Percentiles rank a stretch among this genome's conserved stretches.
Conservation (phyloP, 2,797 vertebrate genomes). For the Xyrichtys novacula region DNA sequence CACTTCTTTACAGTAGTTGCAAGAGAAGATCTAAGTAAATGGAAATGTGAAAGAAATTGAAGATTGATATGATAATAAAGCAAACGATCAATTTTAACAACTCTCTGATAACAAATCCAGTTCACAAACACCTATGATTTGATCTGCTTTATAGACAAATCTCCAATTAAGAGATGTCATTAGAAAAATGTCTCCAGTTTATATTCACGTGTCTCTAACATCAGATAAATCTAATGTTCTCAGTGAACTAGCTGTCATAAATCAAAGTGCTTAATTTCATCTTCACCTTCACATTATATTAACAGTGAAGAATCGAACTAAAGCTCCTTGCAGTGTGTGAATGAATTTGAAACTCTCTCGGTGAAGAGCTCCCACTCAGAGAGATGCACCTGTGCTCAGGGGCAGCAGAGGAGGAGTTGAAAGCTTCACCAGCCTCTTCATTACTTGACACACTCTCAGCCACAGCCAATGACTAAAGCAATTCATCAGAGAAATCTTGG, state of each 20-base stretch:
- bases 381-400: slow-evolving; percentile 55
- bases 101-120: no score
- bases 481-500: slow-evolving; percentile 58
- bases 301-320: slow-evolving; percentile 11
- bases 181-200: no score
- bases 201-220: no score
- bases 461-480: slow-evolving; percentile 53
- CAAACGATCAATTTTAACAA: no score
- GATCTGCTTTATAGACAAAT: no score
- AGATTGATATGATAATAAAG: no score
- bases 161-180: no score
- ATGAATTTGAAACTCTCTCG: slow-evolving; percentile 58
- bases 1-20: no score
- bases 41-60: no score
- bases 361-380: slow-evolving; percentile 60
- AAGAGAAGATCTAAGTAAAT: no score
- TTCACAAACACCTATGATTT: no score
- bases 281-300: slow-evolving; percentile 17
- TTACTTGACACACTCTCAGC: slow-evolving; percentile 62
- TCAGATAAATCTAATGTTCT: neutral
- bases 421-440: slow-evolving; percentile 59
- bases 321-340: slow-evolving; percentile 49
- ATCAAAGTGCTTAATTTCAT: slow-evolving; percentile 17
- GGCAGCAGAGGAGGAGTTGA: slow-evolving; percentile 53
- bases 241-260: slow-evolving; percentile 1